Conservation (phyloP, 2,797 vertebrate genomes). For the Coranthus polyacanthus region DNA sequence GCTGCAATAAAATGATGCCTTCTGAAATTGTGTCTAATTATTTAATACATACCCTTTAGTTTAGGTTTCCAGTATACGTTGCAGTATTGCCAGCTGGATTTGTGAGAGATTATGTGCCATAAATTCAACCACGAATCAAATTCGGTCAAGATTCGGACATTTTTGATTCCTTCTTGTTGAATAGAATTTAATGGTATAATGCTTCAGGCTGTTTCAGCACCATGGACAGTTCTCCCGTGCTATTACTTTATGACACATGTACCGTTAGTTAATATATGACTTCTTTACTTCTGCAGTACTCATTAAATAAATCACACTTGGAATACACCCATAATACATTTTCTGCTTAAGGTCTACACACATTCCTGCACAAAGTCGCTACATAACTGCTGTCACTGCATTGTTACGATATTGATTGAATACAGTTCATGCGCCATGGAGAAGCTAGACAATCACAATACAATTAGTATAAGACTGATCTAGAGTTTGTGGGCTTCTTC, state of each 20-base stretch:
- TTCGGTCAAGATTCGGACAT: not conserved
- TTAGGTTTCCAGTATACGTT: too few species aligned
- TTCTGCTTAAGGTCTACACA: not conserved
- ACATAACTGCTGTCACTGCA: not conserved
- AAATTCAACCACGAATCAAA: too few species aligned
- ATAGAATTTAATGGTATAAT: too few species aligned
- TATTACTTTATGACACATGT: not conserved
- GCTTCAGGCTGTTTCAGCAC: constrained; percentile 63
- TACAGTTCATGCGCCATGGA: not conserved
- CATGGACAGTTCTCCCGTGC: constrained; percentile 70
- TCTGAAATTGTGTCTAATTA: too few species aligned
- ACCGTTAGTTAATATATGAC: not conserved
- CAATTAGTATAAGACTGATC: not conserved
- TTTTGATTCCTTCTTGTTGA: not conserved
- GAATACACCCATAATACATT: not conserved
- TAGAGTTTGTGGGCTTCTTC: constrained; percentile 15
- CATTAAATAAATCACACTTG: not conserved
- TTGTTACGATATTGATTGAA: not conserved
- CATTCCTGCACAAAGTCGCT: not conserved
- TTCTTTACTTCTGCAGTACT: not conserved
- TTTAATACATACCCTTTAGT: too few species aligned
- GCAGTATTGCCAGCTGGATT: too few species aligned
- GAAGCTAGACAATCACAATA: not conserved
- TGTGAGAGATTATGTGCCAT: too few species aligned
- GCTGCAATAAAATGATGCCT: too few species aligned